These are phyloP conservation scores for Cephonodes hylas DNA, from an alignment of 2,888 invertebrate genomes.

Conservation along the genomic window DNA sequence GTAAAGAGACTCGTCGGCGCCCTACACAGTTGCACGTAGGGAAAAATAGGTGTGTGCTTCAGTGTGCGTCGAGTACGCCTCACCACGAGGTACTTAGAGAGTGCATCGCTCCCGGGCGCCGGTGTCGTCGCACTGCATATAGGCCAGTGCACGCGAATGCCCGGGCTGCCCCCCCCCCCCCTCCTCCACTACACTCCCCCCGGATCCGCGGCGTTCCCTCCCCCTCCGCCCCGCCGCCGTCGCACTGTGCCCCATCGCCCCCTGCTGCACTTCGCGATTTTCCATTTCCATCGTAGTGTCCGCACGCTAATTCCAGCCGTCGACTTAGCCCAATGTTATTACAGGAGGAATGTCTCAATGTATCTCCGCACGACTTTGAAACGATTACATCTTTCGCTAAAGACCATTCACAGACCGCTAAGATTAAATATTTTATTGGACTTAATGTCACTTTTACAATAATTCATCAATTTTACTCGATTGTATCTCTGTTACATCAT, in stretches of 20 bases:
- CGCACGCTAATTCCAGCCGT: constrained; percentile 65
- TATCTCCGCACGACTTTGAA: constrained; percentile 52
- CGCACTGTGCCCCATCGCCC: constrained; percentile 31
- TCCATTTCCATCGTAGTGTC: constrained; percentile 72
- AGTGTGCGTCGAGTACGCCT: constrained; percentile 74
- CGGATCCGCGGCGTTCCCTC: constrained; percentile 49
- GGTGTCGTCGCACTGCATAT: constrained; percentile 81
- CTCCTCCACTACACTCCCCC: constrained; percentile 22
- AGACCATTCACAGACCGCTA: constrained; percentile 48
- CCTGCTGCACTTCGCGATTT: constrained; percentile 72
- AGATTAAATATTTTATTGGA: constrained; percentile 39
- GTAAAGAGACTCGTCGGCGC: constrained; percentile 59
- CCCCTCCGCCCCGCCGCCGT: constrained; percentile 26
- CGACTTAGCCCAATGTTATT: constrained; percentile 57
- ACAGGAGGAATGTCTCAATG: constrained; percentile 63
- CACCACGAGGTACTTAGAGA: constrained; percentile 68
- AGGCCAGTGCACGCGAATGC: constrained; percentile 80
- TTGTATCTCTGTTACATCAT: background rate
- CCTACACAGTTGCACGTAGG: constrained; percentile 60
- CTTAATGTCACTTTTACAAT: constrained; percentile 20
- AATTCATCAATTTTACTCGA: background rate
- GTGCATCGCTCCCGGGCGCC: constrained; percentile 80
- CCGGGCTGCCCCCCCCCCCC: constrained; percentile 49
- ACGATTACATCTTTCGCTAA: constrained; percentile 53
- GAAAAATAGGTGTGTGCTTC: constrained; percentile 67